Percentiles rank a stretch among this genome's conserved stretches.
Conservation (phyloP, 2,888 invertebrate genomes). For the Willowsia nigromaculata region DNA sequence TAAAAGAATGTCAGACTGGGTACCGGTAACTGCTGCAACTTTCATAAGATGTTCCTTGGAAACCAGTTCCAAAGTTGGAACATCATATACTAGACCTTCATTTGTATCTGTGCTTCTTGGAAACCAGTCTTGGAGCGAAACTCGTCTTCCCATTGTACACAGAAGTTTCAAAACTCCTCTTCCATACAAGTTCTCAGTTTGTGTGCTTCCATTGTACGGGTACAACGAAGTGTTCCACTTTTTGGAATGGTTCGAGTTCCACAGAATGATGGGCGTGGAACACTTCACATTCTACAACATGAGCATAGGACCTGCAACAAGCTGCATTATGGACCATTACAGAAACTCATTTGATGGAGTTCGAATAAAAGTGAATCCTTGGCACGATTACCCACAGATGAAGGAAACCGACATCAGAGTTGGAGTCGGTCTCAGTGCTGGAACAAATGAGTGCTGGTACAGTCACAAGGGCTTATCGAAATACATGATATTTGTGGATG, state of each 20-base stretch:
- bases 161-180: background rate
- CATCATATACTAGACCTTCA: too few species aligned
- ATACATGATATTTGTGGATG: slow-evolving; percentile 40
- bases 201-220: slow-evolving; percentile 32
- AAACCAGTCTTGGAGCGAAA: background rate
- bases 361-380: slow-evolving; percentile 2
- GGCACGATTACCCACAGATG: background rate
- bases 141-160: background rate
- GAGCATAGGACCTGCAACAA: slow-evolving; percentile 17
- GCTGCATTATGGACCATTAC: slow-evolving; percentile 23
- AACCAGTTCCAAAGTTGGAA: too few species aligned
- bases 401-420: background rate
- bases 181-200: slow-evolving; percentile 13
- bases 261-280: slow-evolving; percentile 58
- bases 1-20: background rate
- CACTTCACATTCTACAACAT: slow-evolving; percentile 57
- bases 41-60: background rate
- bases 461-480: slow-evolving; percentile 29
- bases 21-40: background rate
- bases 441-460: slow-evolving; percentile 24
- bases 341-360: background rate
- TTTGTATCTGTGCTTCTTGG: background rate
- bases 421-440: background rate
- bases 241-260: slow-evolving; percentile 59
- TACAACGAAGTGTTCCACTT: slow-evolving; percentile 48